Base-by-base conservation (phyloP, 2,113 vertebrate species). In the Emydura subglobosa region DNA sequence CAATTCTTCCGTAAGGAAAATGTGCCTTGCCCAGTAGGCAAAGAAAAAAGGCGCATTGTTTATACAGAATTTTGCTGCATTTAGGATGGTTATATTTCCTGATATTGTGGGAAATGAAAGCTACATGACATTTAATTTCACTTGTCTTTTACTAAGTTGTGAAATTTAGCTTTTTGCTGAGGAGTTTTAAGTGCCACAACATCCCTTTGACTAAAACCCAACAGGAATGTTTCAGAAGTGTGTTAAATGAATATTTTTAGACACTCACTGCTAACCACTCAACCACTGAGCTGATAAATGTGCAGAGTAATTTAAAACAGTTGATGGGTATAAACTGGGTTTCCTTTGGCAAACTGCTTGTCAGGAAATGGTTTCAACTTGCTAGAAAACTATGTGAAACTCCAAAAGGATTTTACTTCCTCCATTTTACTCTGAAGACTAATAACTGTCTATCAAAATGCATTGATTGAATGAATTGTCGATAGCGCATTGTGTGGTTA, bases 241-340 rank as follows among this genome's bases (percentile, higher is more conserved):
- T 51, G 22, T 94, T 91, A 93, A 92, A 83, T 89, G 6, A 61
- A 7, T 93, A 81, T 89, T 94, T 95, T 97, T 91, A 92, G 82
- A 82, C 54, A 82, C 81, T 93, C 11, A 10, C 91, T 89, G 87
- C 87, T 91, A 94, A 91, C 91, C 95, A 57, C 79, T 92, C 19
- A 39, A 82, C 91, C 78, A 1, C 85, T 83, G 79, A 83, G 81
- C 81, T 4, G 16, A 91, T 91, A 90, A 51, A 88, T 68, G 85
- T 54, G 65, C 59, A 83, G 87, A 91, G 42, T 96, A 94, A 95
- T 95, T 93, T 95, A 84, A 93, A 96, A 86, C 89, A 95, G 82
- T 93, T 95, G 95, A 90, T 94, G 91, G 88, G 82, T 95, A 95
- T 95, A 94, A 96, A 90, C 19, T 78, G 88, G 29, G 79, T 92